Evolutionary conservation across 2,888 invertebrate genomes (phyloP), one percentile per base, ranked within the genome.

Genomic region (Drosophila kanekoi): DNA sequence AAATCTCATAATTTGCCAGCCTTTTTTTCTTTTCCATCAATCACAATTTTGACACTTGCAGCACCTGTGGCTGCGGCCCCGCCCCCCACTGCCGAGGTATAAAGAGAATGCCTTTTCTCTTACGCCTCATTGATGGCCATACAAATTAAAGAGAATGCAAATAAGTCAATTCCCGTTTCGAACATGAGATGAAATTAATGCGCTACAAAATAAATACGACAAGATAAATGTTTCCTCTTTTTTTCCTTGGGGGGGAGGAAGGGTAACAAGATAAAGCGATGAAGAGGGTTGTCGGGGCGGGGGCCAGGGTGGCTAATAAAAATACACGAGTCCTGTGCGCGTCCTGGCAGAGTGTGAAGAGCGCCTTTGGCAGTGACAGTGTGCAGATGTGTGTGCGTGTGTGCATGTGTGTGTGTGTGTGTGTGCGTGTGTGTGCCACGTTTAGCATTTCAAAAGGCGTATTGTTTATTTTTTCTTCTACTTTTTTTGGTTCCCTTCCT

Each of bases 401-500:
- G 40, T 40, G 40, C 44, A 32, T 47, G 59, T 56, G 45, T 51
- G 35, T 38, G 51, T 40, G 41, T 38, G 48, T 48, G 62, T 37
- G 62, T 54, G 61, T 47, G 59, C 53, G 59, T 37, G 59, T 72
- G 64, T 77, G 59, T 61, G 64, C 44, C 71, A 74, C 87, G 86
- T 86, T 87, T 86, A 86, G 85, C 86, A 86, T 86, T 86, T 87
- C 85, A 86, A 86, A 86, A 85, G 87, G 79, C 84, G 81, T 82
- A 84, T 84, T 85, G 85, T 85, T 79, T 79, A 71, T 71, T 77
- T 66, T 77, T 66, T n/a, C 44, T 41, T 37, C 20, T 54, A 20
- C 40, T 49, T 71, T 63, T 70, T 62, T 66, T 35, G 44, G 37
- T 16, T 33, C 40, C 44, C 32, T 52, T 53, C 49, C 16, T 56